Percentiles rank a stretch among this genome's conserved stretches.
Evolutionary conservation across 2,888 invertebrate genomes (phyloP).

Genomic region (Formica aserva): DNA sequence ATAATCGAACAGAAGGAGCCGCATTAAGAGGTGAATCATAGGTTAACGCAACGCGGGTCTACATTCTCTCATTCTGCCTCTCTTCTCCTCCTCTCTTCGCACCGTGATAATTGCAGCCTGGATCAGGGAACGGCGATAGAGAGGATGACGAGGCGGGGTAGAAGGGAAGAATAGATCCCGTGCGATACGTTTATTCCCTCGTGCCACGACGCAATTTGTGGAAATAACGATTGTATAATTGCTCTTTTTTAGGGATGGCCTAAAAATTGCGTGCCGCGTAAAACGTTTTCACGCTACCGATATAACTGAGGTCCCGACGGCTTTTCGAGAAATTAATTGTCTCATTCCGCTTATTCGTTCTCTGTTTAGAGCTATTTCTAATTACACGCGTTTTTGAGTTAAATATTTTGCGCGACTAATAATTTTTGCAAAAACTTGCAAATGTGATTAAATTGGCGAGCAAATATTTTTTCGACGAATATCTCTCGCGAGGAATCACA

Average conservation of each 20-base stretch:
- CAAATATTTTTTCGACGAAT: neutral
- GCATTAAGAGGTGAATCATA: conserved; percentile 84
- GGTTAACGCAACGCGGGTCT: conserved; percentile 76
- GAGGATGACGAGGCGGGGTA: conserved; percentile 23
- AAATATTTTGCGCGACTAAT: neutral
- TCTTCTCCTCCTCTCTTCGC: conserved; percentile 28
- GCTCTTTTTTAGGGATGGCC: conserved; percentile 54
- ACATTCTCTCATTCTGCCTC: conserved; percentile 55
- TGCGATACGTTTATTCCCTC: conserved; percentile 72
- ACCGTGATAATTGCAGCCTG: conserved; percentile 70
- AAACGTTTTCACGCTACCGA: conserved; percentile 71
- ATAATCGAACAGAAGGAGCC: conserved; percentile 78
- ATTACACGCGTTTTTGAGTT: conserved; percentile 4
- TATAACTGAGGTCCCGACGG: conserved; percentile 40
- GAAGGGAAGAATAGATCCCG: conserved; percentile 76
- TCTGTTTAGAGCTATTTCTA: conserved; percentile 14
- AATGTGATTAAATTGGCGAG: neutral
- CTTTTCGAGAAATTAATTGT: conserved; percentile 68
- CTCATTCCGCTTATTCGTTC: conserved; percentile 37
- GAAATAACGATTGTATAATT: conserved; percentile 78
- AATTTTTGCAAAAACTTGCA: neutral
- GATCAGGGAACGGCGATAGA: conserved; percentile 51
- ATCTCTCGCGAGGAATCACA: conserved; percentile 38
- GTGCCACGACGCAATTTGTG: conserved; percentile 73
- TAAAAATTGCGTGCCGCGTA: conserved; percentile 64